Evolutionary conservation across 2,113 vertebrate genomes (phyloP).

Genomic region (Perca fluviatilis): DNA sequence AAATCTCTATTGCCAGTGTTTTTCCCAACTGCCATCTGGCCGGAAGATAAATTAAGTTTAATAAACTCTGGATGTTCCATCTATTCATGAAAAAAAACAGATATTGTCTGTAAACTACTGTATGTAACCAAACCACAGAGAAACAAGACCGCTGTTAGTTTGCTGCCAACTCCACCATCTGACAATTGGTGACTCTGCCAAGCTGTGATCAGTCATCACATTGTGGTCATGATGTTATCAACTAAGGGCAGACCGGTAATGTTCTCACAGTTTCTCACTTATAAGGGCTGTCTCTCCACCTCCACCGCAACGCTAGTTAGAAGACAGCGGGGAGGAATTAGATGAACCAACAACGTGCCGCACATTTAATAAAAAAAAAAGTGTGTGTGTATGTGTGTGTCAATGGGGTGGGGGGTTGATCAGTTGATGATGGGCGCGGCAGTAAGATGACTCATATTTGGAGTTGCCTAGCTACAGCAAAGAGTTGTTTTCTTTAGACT

Average conservation of each 20-base stretch:
- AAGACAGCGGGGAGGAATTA: background rate
- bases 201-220: conserved; percentile 40
- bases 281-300: background rate
- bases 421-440: conserved; percentile 79
- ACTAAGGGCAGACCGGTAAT: background rate
- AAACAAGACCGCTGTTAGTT: background rate
- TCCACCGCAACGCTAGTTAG: background rate
- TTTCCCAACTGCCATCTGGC: background rate
- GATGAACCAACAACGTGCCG: background rate
- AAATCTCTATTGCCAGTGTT: background rate
- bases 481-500: conserved; percentile 82
- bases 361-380: too few species aligned
- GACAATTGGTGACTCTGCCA: conserved; percentile 26
- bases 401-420: conserved; percentile 21
- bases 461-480: conserved; percentile 83
- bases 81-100: background rate
- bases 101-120: background rate
- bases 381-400: background rate
- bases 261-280: conserved; percentile 7
- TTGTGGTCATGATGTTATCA: conserved; percentile 42
- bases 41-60: background rate
- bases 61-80: background rate
- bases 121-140: background rate
- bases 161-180: conserved; percentile 25
- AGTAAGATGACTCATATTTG: conserved; percentile 82